phyloP scores from a whole-genome alignment of 2,888 invertebrate genomes.

The Harpagoxenus sublaevis region DNA sequence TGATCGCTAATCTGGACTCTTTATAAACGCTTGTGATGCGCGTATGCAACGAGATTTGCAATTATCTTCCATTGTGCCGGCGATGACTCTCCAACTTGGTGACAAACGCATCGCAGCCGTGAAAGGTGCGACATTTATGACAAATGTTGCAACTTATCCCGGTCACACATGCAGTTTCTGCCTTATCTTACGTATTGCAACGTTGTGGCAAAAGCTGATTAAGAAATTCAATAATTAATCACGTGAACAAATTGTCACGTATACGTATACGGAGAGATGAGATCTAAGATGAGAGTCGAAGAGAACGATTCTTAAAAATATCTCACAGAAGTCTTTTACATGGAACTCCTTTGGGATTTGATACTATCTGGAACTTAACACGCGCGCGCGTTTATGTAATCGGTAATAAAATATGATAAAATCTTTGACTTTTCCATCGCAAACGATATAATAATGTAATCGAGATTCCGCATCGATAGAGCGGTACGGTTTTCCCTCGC shows the following conservation, averaged over 20 bases:
- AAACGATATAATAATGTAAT: slow-evolving; percentile 24
- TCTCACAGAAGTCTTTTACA: background rate
- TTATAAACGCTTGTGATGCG: slow-evolving; percentile 12
- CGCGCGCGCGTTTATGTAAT: background rate
- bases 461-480: slow-evolving; percentile 18
- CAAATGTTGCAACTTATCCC: slow-evolving; percentile 43
- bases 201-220: background rate
- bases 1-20: slow-evolving; percentile 27
- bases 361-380: background rate
- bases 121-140: slow-evolving; percentile 44
- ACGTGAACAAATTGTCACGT: background rate
- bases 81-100: slow-evolving; percentile 21
- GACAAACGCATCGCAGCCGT: slow-evolving; percentile 35
- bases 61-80: slow-evolving; percentile 43
- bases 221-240: slow-evolving; percentile 26
- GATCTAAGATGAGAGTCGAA: background rate
- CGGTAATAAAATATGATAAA: slow-evolving; percentile 20
- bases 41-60: slow-evolving; percentile 29
- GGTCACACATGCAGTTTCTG: background rate
- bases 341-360: background rate
- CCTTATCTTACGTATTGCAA: background rate
- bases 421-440: slow-evolving; percentile 2
- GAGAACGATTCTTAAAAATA: background rate
- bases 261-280: background rate
- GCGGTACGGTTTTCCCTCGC: background rate